Percentiles rank a stretch among this genome's conserved stretches.
Conservation (phyloP, 2,888 invertebrate genomes). For the Alcis repandata region DNA sequence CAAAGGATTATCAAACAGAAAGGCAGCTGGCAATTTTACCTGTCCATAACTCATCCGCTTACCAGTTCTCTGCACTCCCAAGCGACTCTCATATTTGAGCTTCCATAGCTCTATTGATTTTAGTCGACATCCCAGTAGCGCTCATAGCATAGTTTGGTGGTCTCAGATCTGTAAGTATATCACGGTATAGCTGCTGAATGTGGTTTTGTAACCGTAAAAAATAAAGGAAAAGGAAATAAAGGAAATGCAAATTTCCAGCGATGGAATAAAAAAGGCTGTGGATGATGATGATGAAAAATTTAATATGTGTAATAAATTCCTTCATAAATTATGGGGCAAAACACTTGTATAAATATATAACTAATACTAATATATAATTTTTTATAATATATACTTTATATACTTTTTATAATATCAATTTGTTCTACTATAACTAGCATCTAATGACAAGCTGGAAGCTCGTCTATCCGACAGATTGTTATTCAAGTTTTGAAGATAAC, state of each 20-base stretch:
- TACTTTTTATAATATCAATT: too few relatives aligned
- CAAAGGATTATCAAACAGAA: slow-evolving; percentile 66
- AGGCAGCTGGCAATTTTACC: slow-evolving; percentile 62
- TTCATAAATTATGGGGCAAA: too few relatives aligned
- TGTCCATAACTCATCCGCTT: slow-evolving; percentile 61
- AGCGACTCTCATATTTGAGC: slow-evolving; percentile 46
- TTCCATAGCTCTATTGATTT: slow-evolving; percentile 35
- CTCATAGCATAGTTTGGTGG: not conserved
- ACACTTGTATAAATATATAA: too few relatives aligned
- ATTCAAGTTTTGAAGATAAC: slow-evolving; percentile 54
- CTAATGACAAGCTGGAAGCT: slow-evolving; percentile 1
- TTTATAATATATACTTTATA: too few relatives aligned
- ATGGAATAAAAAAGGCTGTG: too few relatives aligned
- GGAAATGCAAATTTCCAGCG: too few relatives aligned
- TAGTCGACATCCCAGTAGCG: slow-evolving; percentile 2
- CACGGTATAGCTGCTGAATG: too few relatives aligned
- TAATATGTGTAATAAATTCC: too few relatives aligned
- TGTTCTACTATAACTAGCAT: not conserved
- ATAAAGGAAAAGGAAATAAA: too few relatives aligned
- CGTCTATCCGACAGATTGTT: not conserved
- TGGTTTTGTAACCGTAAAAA: too few relatives aligned
- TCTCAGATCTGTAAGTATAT: not conserved
- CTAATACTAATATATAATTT: too few relatives aligned
- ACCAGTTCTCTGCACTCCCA: slow-evolving; percentile 48
- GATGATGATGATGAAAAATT: too few relatives aligned